Evolutionary conservation across 2,113 vertebrate genomes (phyloP), one percentile per base, ranked within the genome.

Genomic region (Prinia subflava): DNA sequence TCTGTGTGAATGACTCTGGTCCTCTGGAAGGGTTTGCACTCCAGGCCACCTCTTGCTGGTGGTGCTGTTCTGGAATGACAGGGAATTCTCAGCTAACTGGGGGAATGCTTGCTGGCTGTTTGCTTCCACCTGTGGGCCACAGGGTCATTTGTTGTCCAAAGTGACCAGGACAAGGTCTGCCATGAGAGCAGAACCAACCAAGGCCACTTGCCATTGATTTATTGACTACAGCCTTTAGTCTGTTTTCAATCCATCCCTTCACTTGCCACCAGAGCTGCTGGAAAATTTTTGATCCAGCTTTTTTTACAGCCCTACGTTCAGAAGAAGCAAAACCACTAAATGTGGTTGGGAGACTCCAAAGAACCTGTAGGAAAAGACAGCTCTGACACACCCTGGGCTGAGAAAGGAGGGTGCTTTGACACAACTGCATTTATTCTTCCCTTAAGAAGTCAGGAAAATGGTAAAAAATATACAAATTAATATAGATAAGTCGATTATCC

Each of bases 41-140:
- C 31, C 17, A 28, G 57, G 46, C n/a, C 62, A 60, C 15, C 28
- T 33, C 30, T 65, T 24, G 21, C 39, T 35, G 6, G 3, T 1
- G 10, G 35, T 11, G 31, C 31, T 49, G 59, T 0, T 57, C n/a
- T 25, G 56, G 25, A 69, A 62, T 0, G 4, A 37, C 33, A 62
- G 20, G 28, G 64, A 18, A 30, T 79, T 76, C 55, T n/a, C 7
- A 22, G 41, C 10, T 20, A 13, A 18, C 0, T 1, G 18, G 18
- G 11, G 56, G 18, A 30, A 42, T 4, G 7, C 10, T 4, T 1
- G 0, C 67, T 60, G 60, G 28, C 7, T 44, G 0, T 64, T 64
- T 47, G 20, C 53, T 76, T 21, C 24, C 65, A 25, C 53, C 50
- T 49, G 41, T 49, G 44, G 60, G 62, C 21, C 7, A 1, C 76